Percentiles rank a stretch among this genome's conserved stretches.
Conservation (phyloP, 35 echinoderm and acorn worm genomes). For the Strongylocentrotus purpuratus region DNA sequence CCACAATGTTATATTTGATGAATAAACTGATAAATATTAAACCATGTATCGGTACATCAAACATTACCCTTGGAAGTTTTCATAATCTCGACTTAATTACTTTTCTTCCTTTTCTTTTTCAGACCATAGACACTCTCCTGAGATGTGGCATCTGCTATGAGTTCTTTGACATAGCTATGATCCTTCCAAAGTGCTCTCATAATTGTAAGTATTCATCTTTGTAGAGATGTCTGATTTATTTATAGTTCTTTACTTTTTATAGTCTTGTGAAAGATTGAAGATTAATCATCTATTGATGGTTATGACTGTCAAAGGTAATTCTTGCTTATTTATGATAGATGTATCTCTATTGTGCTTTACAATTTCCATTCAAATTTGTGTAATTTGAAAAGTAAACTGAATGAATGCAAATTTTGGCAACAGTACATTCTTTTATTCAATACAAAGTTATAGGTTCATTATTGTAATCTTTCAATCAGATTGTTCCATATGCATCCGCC, state of each 20-base stretch:
- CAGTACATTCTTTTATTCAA: too few relatives aligned
- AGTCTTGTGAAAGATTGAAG: background rate
- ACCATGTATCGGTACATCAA: background rate
- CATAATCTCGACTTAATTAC: background rate
- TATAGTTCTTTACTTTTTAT: background rate
- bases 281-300: too few relatives aligned
- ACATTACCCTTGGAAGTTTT: background rate
- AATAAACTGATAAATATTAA: too few relatives aligned
- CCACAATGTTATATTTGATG: too few relatives aligned
- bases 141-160: slow-evolving; percentile 87
- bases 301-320: too few relatives aligned
- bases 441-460: too few relatives aligned
- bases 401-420: too few relatives aligned
- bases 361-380: too few relatives aligned
- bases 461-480: slow-evolving; percentile 54
- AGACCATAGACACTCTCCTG: slow-evolving; percentile 88
- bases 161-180: slow-evolving; percentile 92
- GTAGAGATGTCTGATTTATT: background rate
- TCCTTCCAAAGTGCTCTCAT: slow-evolving; percentile 90
- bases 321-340: too few relatives aligned
- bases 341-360: too few relatives aligned
- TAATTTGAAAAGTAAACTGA: too few relatives aligned
- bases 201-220: slow-evolving; percentile 81
- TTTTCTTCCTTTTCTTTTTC: background rate
- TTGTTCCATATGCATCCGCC: slow-evolving; percentile 89